Base-by-base conservation (phyloP, 2,888 invertebrate species). In the Meiosimyza decipiens region DNA sequence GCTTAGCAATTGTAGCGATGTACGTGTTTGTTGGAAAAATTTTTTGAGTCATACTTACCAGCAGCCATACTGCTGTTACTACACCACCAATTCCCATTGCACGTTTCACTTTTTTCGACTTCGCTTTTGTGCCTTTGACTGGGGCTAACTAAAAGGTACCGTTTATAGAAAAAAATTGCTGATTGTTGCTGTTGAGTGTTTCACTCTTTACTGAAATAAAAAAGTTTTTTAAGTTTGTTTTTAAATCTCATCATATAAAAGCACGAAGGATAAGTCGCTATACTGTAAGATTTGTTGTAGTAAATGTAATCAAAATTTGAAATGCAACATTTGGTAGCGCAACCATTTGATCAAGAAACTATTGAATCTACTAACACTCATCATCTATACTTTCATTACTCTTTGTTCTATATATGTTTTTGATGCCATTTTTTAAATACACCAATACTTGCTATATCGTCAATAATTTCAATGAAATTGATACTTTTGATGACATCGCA, bases 71-170 rank as follows among this genome's bases (percentile, higher is more conserved):
- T 63, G 67, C 63, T 40, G 70, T 63, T 62, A 75, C 67, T 55
- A 74, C 71, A 62, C 74, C 63, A 54, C 62, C 51, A 52, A 74
- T 54, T 62, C 71, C 70, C 79, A 79, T 79, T n/a, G 55, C 50
- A 40, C 33, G 57, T 16, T 51, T 18, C 47, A 63, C 54, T 66
- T 71, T 40, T 65, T 52, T 71, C 28, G 6, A 22, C 12, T 13
- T 1, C 22, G 50, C 15, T 51, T 13, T 28, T 28, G 51, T 22
- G 22, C 22, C 13, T 2, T 64, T 18, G 64, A 13, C 6, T 40
- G 49, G 3, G 63, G 11, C 11, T 40, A 7, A 40, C 40, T 40
- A 9, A 6, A 40, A 7, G 40, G 40, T 40, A 40, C 6, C 9
- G 40, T 40, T 40, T 40, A 64, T 40, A 13, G 66, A 65, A 54